A percentile compares a stretch with the other conserved stretches of the same genome.
phyloP scores from a whole-genome alignment of 2,797 vertebrate species.

The Capromys pilorides region DNA sequence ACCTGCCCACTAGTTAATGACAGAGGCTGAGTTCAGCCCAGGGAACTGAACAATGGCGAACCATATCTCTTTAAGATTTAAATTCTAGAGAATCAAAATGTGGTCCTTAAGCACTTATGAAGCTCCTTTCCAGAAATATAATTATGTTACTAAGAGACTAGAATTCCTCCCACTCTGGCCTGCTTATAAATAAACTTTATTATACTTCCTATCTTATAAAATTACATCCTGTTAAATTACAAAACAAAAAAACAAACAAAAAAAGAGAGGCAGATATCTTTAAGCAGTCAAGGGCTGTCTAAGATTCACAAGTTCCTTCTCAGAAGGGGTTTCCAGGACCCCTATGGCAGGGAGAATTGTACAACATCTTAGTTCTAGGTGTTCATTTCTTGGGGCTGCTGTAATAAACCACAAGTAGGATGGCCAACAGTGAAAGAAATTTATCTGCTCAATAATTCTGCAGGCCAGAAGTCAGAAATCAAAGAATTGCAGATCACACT shows the following conservation, averaged over 20 bases:
- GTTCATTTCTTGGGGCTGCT: neutral
- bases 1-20: neutral
- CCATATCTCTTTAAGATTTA: neutral
- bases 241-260: neutral
- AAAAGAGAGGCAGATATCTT: neutral
- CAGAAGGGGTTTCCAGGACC: neutral
- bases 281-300: neutral
- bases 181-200: slow-evolving; percentile 10
- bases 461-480: neutral
- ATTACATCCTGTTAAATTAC: neutral
- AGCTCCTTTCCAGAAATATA: neutral
- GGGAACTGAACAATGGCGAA: neutral
- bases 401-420: neutral
- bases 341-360: neutral
- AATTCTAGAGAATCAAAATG: neutral
- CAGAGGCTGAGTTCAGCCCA: neutral
- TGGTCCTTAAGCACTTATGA: neutral
- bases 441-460: neutral
- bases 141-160: slow-evolving; percentile 5
- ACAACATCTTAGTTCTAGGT: neutral
- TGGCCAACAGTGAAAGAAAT: neutral
- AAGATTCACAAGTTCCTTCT: neutral
- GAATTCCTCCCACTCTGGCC: neutral
- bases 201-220: neutral
- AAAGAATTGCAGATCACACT: too few relatives aligned